These are phyloP conservation scores for Ceyx cyanopectus DNA, from an alignment of 2,113 vertebrate species.

Conservation along the genomic window DNA sequence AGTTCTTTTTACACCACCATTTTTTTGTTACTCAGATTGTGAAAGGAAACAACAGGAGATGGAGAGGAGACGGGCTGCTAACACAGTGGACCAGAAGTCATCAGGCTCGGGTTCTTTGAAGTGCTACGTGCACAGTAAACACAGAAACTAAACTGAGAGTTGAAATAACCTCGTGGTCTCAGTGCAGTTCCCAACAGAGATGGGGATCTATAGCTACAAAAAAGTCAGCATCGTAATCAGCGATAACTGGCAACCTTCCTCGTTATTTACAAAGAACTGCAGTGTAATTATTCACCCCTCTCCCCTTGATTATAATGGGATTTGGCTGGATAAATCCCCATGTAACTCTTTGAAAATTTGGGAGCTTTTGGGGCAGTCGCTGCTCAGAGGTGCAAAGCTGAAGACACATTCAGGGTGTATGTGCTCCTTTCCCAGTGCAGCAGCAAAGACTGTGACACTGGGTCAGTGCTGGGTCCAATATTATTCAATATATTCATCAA, in stretches of 20 bases:
- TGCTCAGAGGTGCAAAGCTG: neutral
- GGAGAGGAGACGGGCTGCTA: constrained; percentile 53
- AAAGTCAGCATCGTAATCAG: constrained; percentile 27
- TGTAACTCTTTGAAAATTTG: constrained; percentile 68
- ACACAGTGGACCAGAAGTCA: constrained; percentile 69
- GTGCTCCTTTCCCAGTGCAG: neutral
- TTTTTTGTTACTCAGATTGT: constrained; percentile 62
- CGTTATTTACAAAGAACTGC: neutral
- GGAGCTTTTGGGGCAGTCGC: neutral
- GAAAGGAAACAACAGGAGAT: constrained; percentile 71
- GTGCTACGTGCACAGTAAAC: constrained; percentile 40
- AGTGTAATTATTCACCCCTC: constrained; percentile 27
- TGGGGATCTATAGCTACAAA: neutral
- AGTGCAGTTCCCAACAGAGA: neutral
- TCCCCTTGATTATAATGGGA: constrained; percentile 63
- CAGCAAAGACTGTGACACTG: neutral
- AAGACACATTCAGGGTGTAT: neutral
- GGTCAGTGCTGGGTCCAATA: no score
- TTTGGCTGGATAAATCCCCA: constrained; percentile 64
- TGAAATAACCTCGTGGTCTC: constrained; percentile 49
- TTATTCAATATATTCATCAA: no score
- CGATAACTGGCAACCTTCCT: neutral
- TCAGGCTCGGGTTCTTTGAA: constrained; percentile 59
- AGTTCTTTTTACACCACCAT: constrained; percentile 70
- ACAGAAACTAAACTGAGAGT: neutral